These are phyloP conservation scores for Pseudomyrmex pallidus DNA, from an alignment of 1,140 invertebrate genomes.

Conservation along the genomic window DNA sequence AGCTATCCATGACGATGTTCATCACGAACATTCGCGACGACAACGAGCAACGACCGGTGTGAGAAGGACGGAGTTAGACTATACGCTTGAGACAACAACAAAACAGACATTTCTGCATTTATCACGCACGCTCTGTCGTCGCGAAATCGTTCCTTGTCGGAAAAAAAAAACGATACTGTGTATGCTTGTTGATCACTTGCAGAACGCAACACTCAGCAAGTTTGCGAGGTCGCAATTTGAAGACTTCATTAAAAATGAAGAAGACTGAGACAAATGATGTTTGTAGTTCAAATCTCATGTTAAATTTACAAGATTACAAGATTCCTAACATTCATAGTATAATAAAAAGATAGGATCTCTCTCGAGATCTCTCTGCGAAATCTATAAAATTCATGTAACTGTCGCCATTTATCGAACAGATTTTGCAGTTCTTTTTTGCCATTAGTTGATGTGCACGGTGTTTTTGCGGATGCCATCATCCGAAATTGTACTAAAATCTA, in stretches of 20 bases:
- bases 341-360: neutral
- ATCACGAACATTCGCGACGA: constrained; percentile 76
- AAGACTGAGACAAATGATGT: constrained; percentile 13
- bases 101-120: constrained; percentile 7
- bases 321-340: neutral
- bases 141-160: neutral
- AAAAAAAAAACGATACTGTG: neutral
- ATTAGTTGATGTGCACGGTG: neutral
- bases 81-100: neutral
- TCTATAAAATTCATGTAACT: neutral
- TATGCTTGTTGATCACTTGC: too few relatives aligned
- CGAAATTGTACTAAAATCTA: neutral
- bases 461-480: neutral
- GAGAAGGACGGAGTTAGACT: constrained; percentile 25
- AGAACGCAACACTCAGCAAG: too few relatives aligned
- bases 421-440: constrained; percentile 1
- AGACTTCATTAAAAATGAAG: neutral
- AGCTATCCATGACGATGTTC: constrained; percentile 78
- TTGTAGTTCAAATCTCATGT: neutral
- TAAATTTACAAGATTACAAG: neutral
- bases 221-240: neutral
- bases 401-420: neutral
- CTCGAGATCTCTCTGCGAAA: neutral
- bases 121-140: neutral
- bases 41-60: constrained; percentile 75